Conservation (phyloP, 2,888 invertebrate species). For the Eustalomyia histrio region DNA sequence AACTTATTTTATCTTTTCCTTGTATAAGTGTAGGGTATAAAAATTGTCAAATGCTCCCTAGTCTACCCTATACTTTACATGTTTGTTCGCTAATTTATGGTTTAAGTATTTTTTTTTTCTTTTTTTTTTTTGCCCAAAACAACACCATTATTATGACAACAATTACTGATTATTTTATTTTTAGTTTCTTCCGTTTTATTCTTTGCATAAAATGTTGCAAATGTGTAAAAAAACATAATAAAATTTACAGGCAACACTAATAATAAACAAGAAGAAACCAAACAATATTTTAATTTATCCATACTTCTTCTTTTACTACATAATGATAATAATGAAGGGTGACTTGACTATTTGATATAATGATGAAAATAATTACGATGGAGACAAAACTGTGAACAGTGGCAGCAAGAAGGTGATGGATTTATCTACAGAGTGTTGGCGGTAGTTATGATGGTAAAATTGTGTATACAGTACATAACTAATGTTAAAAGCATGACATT, state of each 20-base stretch:
- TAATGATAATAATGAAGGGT: conserved; percentile 20
- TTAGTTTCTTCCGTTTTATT: conserved; percentile 17
- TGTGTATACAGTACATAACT: conserved; percentile 15
- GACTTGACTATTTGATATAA: conserved; percentile 23
- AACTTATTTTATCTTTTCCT: too few relatives aligned
- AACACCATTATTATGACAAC: too few relatives aligned
- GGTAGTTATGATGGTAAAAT: not conserved
- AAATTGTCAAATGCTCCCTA: too few relatives aligned
- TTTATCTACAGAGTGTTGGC: not conserved
- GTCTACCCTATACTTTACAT: too few relatives aligned
- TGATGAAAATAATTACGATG: conserved; percentile 23
- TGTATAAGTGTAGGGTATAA: too few relatives aligned
- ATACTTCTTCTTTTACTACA: not conserved
- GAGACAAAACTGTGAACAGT: not conserved
- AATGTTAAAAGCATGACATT: conserved; percentile 36
- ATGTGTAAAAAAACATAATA: not conserved
- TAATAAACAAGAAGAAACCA: not conserved
- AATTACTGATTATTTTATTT: not conserved
- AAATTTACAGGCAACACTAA: not conserved
- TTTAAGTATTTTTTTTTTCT: too few relatives aligned
- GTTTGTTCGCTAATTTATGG: too few relatives aligned
- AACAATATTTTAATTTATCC: conserved; percentile 35
- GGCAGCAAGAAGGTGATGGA: conserved; percentile 2
- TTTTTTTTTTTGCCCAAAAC: too few relatives aligned
- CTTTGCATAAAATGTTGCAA: not conserved